Conservation (phyloP, 1,140 invertebrate genomes). For the Cecropterus lyciades region DNA sequence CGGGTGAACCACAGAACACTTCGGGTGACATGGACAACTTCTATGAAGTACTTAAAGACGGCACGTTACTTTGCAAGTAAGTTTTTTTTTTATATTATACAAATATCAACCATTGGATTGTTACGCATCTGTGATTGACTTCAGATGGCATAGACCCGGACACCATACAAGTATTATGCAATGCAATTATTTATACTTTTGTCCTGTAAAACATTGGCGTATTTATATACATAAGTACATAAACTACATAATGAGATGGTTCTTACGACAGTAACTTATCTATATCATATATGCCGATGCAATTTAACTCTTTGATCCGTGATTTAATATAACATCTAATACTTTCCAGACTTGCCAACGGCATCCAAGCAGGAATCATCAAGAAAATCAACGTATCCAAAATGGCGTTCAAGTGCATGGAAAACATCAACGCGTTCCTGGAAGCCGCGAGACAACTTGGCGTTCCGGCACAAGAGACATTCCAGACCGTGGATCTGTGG, state of each 20-base stretch:
- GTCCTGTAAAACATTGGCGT: no score
- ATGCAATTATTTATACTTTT: no score
- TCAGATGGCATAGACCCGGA: no score
- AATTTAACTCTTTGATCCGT: no score
- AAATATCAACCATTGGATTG: no score
- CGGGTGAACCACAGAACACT: conserved; percentile 91
- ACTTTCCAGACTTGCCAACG: conserved; percentile 90
- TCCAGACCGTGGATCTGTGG: conserved; percentile 98
- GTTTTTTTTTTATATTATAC: conserved; percentile 29
- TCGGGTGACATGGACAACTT: conserved; percentile 96
- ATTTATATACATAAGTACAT: no score
- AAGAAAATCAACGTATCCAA: conserved; percentile 94
- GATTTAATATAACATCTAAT: neutral
- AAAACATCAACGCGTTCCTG: conserved; percentile 98
- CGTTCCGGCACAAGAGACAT: conserved; percentile 97
- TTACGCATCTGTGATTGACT: no score
- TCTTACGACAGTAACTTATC: no score
- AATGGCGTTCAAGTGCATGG: conserved; percentile 99
- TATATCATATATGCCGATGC: no score
- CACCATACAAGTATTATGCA: no score
- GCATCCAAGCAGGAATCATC: conserved; percentile 90
- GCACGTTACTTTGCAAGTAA: conserved; percentile 94
- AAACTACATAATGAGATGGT: no score
- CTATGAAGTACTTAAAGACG: conserved; percentile 94
- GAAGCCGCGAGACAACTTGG: conserved; percentile 94